phyloP scores from a whole-genome alignment of 2,113 vertebrate genomes.

The Tupaia chinensis region DNA sequence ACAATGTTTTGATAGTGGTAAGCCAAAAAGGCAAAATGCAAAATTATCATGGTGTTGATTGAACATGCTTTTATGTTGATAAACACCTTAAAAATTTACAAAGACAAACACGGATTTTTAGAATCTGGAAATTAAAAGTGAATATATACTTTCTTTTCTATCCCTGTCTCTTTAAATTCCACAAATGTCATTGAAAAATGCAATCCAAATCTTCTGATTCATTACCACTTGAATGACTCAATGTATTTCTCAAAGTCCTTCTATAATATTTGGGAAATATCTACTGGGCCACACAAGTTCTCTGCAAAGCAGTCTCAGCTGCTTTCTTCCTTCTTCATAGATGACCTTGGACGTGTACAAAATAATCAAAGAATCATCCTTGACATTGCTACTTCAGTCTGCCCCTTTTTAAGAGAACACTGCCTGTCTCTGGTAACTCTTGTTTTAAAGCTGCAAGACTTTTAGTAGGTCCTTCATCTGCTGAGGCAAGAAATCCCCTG shows the following conservation, averaged over 20 bases:
- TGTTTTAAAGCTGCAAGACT: neutral
- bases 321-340: neutral
- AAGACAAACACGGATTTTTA: slow-evolving; percentile 7
- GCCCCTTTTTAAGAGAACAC: neutral
- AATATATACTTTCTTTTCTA: neutral
- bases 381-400: neutral
- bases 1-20: neutral
- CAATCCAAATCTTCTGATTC: neutral
- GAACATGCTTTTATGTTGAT: neutral
- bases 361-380: neutral
- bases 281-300: neutral
- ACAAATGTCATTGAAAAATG: neutral
- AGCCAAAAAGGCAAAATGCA: neutral
- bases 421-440: neutral
- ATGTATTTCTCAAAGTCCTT: neutral
- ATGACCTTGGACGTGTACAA: neutral
- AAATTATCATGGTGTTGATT: neutral
- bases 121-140: neutral
- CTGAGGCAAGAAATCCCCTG: neutral
- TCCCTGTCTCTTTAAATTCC: neutral
- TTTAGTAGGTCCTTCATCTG: neutral
- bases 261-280: neutral
- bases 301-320: neutral
- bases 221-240: neutral
- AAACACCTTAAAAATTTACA: neutral